Conservation (phyloP, 1,140 invertebrate species). For the Solenopsis fugax region DNA sequence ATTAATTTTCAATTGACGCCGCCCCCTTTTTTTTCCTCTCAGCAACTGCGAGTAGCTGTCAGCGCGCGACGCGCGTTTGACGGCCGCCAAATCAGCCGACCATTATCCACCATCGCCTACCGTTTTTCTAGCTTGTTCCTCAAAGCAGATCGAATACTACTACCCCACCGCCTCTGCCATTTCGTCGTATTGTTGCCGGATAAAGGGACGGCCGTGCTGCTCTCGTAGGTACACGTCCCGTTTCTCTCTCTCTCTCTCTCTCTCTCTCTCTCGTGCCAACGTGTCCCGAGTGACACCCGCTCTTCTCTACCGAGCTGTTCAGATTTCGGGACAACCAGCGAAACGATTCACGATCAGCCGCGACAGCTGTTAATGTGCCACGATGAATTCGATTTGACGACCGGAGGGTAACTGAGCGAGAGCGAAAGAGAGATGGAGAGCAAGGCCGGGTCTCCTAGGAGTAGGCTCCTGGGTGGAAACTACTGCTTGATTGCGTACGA, state of each 20-base stretch:
- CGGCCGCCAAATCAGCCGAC: slow-evolving; percentile 50
- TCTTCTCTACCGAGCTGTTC: slow-evolving; percentile 28
- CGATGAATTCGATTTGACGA: slow-evolving; percentile 77
- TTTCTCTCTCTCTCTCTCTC: neutral
- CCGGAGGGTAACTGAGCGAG: slow-evolving; percentile 37
- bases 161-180: slow-evolving; percentile 58
- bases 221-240: slow-evolving; percentile 21
- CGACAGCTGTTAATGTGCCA: slow-evolving; percentile 77
- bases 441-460: neutral
- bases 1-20: slow-evolving; percentile 70
- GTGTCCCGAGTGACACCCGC: slow-evolving; percentile 29
- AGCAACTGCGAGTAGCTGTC: slow-evolving; percentile 38
- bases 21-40: neutral
- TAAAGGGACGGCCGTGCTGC: slow-evolving; percentile 45
- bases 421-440: slow-evolving; percentile 51
- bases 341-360: slow-evolving; percentile 63
- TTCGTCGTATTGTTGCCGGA: slow-evolving; percentile 62
- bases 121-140: slow-evolving; percentile 45
- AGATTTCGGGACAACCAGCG: slow-evolving; percentile 40
- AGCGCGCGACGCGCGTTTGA: slow-evolving; percentile 19
- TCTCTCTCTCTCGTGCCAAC: neutral
- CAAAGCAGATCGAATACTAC: slow-evolving; percentile 31
- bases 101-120: slow-evolving; percentile 41
- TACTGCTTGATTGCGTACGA: slow-evolving; percentile 76
- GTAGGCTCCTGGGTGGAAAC: slow-evolving; percentile 42